Base-by-base conservation (phyloP, 1,140 invertebrate species). In the Micrasema longulum region DNA sequence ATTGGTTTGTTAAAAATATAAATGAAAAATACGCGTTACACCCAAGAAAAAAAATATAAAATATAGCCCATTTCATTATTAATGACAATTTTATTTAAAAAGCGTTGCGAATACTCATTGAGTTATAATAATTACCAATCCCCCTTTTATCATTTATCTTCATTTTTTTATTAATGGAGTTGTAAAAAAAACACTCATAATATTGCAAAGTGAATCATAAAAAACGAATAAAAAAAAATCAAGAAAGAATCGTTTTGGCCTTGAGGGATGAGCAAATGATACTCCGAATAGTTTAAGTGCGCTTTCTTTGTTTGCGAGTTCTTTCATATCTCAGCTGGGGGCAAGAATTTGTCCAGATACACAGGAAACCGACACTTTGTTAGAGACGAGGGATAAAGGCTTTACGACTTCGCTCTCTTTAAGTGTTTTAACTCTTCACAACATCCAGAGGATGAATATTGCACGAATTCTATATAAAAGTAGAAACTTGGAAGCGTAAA, bases 251-350 rank as follows among this genome's bases (percentile, higher is more conserved):
- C 16, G 43, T 47, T 16, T 16, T 47, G n/a, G 43, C 43, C n/a
- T 16, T 47, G 43, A 55, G 52, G 52, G 26, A 23, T 31, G 52
- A 55, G 26, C 52, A 31, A 55, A 16, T 55, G 52, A 31, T 14
- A 55, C 23, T 23, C 52, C 14, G 52, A 55, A 55, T 14, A 55
- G 36, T 60, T 60, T 60, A 41, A 60, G 55, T 60, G 55, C 36
- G 55, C 26, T 55, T 55, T 55, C 52, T 55, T 55, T 55, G 52
- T 60, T 60, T 41, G 55, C 41, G 55, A 41, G 10, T 12, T 18
- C 55, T 60, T 55, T 55, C 52, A 60, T 20, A 60, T 60, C 55
- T 60, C 52, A 60, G 14, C 55, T 41, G 35, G 55, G 22, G 55
- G 35, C 35, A 60, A 38, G 35, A 60, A 60, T 38, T 60, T 41